Percentiles rank a stretch among this genome's conserved stretches.
These are phyloP conservation scores for Hirundichthys speculiger DNA, from an alignment of 2,113 vertebrate species.

Conservation along the genomic window DNA sequence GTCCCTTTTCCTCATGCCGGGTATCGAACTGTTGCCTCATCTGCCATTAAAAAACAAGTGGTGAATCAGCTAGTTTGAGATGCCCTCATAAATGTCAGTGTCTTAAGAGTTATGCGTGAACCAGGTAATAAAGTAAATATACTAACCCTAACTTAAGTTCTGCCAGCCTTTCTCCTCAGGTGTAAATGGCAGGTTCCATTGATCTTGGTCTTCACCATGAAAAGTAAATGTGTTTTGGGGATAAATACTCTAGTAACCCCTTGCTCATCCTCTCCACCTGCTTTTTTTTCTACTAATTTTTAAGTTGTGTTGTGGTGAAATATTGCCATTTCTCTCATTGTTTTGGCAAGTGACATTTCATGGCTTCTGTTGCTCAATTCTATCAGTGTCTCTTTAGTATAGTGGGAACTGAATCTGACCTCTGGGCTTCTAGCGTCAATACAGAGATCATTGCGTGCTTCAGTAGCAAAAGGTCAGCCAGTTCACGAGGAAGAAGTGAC, in stretches of 20 bases:
- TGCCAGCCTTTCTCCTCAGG: constrained; percentile 15
- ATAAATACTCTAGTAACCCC: not conserved
- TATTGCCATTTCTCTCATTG: too few species aligned
- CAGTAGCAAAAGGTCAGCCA: not conserved
- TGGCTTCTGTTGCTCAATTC: not conserved
- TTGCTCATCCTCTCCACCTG: not conserved
- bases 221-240: not conserved
- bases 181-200: constrained; percentile 17
- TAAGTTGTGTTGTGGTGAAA: not conserved
- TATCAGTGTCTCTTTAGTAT: not conserved
- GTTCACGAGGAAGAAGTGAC: not conserved
- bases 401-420: too few species aligned
- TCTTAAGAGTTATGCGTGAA: constrained; percentile 19
- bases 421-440: too few species aligned
- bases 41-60: constrained; percentile 31
- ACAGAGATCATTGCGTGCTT: not conserved
- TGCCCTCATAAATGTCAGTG: constrained; percentile 34
- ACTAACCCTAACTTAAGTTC: too few species aligned
- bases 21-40: constrained; percentile 12
- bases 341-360: not conserved
- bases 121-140: constrained; percentile 37
- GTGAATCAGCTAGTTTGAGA: constrained; percentile 58
- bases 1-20: constrained; percentile 27
- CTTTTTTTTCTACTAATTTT: too few species aligned
- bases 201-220: constrained; percentile 8